Conservation (phyloP, 2,797 vertebrate genomes). For the Geotrypetes seraphini region DNA sequence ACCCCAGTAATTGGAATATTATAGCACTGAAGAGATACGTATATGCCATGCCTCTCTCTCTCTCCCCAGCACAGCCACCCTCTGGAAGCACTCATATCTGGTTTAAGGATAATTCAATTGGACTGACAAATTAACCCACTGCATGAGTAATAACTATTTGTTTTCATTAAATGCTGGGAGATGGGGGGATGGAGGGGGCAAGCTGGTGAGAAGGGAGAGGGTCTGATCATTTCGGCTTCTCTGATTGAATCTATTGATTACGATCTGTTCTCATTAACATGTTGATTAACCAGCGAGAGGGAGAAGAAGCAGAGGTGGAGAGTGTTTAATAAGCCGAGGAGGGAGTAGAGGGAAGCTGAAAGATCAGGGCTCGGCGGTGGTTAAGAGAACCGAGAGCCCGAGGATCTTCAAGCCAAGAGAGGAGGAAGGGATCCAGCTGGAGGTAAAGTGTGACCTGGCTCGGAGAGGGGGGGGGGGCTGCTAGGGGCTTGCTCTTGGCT, state of each 20-base stretch:
- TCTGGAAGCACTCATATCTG: not conserved
- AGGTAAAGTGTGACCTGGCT: no score
- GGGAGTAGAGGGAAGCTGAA: not conserved
- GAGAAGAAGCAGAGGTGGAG: constrained; percentile 17
- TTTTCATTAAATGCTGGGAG: constrained; percentile 9
- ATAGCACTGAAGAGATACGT: no score
- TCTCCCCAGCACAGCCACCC: no score
- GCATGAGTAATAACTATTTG: not conserved
- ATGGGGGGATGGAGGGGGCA: not conserved
- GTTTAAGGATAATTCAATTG: constrained; percentile 3
- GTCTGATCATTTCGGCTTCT: constrained; percentile 53
- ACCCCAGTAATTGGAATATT: no score
- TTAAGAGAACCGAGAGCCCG: no score
- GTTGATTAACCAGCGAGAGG: constrained; percentile 60
- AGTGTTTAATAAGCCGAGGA: no score
- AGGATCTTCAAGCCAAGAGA: no score
- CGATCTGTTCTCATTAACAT: constrained; percentile 67
- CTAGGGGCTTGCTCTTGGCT: no score
- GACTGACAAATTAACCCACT: constrained; percentile 3
- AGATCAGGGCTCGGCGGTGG: no score
- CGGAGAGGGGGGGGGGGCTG: no score
- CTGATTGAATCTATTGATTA: constrained; percentile 65
- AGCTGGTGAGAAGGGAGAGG: not conserved
- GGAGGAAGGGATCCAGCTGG: no score
- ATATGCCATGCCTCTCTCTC: no score